Percentiles rank a stretch among this genome's conserved stretches.
Conservation (phyloP, 2,113 vertebrate genomes). For the Neolamprologus ventralis region DNA sequence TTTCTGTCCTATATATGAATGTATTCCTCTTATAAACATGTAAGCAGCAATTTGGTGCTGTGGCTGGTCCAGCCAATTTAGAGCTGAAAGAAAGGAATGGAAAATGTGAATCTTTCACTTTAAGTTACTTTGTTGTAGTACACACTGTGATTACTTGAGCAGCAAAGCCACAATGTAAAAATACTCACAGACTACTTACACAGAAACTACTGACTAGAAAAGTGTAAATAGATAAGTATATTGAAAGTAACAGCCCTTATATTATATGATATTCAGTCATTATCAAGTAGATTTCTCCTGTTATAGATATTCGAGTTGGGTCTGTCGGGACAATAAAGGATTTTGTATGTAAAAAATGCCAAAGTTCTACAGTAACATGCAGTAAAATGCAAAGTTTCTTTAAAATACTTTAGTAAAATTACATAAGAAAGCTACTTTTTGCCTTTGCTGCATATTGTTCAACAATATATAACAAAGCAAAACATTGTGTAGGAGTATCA, state of each 20-base stretch:
- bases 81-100: background rate
- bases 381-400: background rate
- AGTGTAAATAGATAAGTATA: background rate
- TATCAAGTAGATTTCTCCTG: background rate
- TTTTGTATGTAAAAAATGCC: background rate
- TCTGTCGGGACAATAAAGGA: rapidly evolving
- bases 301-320: background rate
- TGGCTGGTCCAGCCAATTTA: background rate
- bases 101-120: background rate
- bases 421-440: background rate
- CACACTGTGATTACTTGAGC: background rate
- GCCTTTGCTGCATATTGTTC: background rate
- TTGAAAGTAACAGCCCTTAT: background rate
- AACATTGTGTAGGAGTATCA: background rate
- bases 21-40: background rate
- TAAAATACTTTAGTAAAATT: background rate
- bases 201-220: background rate
- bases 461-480: background rate
- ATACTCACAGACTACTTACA: background rate
- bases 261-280: background rate
- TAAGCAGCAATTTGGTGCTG: background rate
- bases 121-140: background rate
- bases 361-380: background rate
- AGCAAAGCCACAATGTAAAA: background rate
- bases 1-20: background rate